phyloP scores from a whole-genome alignment of 35 echinoderm and acorn worm genomes.

The Ophiothrix spiculata region DNA sequence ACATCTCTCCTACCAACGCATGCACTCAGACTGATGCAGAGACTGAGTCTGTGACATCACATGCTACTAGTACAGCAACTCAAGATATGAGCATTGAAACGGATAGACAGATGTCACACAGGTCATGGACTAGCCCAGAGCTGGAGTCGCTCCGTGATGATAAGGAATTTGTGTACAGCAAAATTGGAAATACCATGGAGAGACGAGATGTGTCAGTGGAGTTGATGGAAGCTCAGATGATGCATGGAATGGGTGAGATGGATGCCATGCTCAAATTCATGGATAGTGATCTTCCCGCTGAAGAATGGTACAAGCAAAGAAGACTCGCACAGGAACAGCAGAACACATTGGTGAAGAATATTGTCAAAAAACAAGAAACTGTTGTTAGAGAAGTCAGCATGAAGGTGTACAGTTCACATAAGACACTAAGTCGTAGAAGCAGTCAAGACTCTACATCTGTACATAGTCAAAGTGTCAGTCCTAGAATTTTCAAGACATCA shows the following conservation, averaged over 20 bases:
- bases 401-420: not conserved
- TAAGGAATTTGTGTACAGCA: constrained; percentile 32
- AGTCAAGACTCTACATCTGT: not conserved
- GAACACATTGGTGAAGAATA: not conserved
- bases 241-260: constrained; percentile 97
- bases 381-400: not conserved
- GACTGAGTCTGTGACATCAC: not conserved
- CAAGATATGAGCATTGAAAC: constrained; percentile 7
- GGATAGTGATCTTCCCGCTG: constrained; percentile 72
- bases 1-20: constrained; percentile 6
- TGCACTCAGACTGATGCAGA: constrained; percentile 29
- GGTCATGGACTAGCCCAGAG: constrained; percentile 32
- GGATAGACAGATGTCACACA: not conserved
- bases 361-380: not conserved
- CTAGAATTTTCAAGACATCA: not conserved
- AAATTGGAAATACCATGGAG: constrained; percentile 38
- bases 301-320: constrained; percentile 52
- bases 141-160: constrained; percentile 49
- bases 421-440: not conserved
- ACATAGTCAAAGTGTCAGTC: constrained; percentile 4
- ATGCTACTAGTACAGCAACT: not conserved
- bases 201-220: constrained; percentile 88
- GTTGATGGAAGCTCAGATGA: constrained; percentile 84
- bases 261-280: constrained; percentile 82
- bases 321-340: not conserved